These are phyloP conservation scores for Caretta caretta DNA, from an alignment of 2,113 vertebrate species.

Conservation along the genomic window DNA sequence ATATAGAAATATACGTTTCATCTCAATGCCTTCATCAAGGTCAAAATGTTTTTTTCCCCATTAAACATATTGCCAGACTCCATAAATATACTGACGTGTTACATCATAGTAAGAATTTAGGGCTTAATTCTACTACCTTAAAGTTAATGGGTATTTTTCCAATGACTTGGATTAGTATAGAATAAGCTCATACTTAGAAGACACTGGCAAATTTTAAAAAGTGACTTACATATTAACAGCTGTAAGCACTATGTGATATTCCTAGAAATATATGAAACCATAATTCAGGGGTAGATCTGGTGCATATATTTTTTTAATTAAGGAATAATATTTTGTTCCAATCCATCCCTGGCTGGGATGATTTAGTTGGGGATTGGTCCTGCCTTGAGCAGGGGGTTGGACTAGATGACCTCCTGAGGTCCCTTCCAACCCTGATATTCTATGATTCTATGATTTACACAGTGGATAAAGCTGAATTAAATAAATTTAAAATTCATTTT, in stretches of 20 bases:
- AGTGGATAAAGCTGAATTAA: background rate
- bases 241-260: background rate
- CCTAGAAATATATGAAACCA: background rate
- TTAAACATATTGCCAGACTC: slow-evolving; percentile 47
- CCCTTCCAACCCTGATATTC: too few species aligned
- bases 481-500: background rate
- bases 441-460: background rate
- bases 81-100: slow-evolving; percentile 37
- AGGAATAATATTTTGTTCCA: background rate
- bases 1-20: background rate
- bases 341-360: too few species aligned
- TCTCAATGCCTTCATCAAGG: background rate
- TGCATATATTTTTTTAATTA: background rate
- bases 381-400: too few species aligned
- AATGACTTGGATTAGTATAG: background rate
- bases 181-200: slow-evolving; percentile 45
- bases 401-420: too few species aligned
- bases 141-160: slow-evolving; percentile 36
- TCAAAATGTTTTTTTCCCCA: background rate
- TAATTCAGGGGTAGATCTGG: background rate
- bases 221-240: background rate
- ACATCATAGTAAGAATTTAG: slow-evolving; percentile 9
- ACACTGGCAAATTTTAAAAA: background rate
- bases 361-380: too few species aligned
- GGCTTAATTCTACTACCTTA: slow-evolving; percentile 38